Evolutionary conservation across 1,140 invertebrate species (phyloP), one percentile per base, ranked within the genome.

Genomic region (Steinernema feltiae): DNA sequence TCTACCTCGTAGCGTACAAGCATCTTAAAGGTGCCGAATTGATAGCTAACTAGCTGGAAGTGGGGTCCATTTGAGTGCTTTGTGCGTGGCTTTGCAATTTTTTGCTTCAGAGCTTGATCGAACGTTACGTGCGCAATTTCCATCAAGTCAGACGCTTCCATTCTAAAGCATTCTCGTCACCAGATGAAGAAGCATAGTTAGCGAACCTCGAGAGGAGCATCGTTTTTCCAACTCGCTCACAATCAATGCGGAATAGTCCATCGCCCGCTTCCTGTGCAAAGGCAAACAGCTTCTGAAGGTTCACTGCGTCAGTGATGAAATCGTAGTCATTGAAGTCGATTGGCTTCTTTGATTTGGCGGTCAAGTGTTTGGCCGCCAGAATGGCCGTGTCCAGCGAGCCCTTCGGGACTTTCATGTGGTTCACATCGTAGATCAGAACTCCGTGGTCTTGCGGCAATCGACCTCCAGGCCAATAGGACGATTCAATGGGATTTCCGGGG

Each of bases 81-180:
- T 1, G 81, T 79, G 29, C 85, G 80, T 21, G 82, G 72, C 69
- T 83, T 82, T n/a, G 84, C 81, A 73, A 85, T 85, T 75, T 84
- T 82, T 24, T 73, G 53, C 72, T 85, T 85, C 76, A 85, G 69
- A 21, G 73, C 72, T 72, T 85, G 85, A 75, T 86, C 83, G 69
- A 84, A 84, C 0, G 82, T 85, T 18, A 84, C 74, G 41, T 85
- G 83, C 1, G 78, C 78, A 72, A 85, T 80, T 48, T 86, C 85
- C 83, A 85, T 86, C 32, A 85, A 69, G 72, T 85, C 84, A 21
- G 82, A 84, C 15, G 85, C 84, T 78, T 85, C 84, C 80, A 87
- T 86, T 80, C 83, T 84, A 63, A 73, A 84, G 71, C 48, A 21
- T 27, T n/a, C n/a, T n/a, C n/a, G n/a, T n/a, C 3, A 71, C 2